Percentiles rank a stretch among this genome's conserved stretches.
Evolutionary conservation across 2,113 vertebrate species (phyloP).

Genomic region (Cygnus buccinator): DNA sequence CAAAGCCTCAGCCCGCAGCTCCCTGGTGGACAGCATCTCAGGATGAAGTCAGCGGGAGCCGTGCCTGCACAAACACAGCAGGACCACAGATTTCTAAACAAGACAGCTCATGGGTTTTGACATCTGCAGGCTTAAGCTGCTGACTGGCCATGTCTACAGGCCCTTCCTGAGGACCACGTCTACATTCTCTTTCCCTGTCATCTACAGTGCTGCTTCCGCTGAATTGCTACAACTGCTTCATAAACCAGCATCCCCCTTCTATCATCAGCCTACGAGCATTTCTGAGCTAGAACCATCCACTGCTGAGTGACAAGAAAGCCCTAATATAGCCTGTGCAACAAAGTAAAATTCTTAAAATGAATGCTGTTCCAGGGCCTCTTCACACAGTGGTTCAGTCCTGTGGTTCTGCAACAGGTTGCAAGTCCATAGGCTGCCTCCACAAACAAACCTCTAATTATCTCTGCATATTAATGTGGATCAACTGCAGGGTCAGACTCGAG

Average conservation of each 20-base stretch:
- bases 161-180: background rate
- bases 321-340: background rate
- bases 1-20: background rate
- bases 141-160: accelerated
- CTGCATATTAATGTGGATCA: background rate
- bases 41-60: conserved; percentile 24
- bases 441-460: background rate
- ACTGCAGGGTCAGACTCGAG: background rate
- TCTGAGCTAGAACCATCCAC: background rate
- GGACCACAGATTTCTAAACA: background rate
- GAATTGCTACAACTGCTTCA: background rate
- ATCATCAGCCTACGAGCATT: background rate
- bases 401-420: background rate
- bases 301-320: background rate
- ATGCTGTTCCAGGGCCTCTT: background rate
- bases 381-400: background rate
- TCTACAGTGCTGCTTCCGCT: background rate
- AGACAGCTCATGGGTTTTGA: background rate
- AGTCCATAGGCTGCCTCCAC: background rate
- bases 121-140: background rate
- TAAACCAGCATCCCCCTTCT: background rate
- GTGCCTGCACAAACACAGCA: conserved; percentile 24
- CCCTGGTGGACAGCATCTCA: background rate
- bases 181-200: background rate
- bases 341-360: background rate